Evolutionary conservation across 2,797 vertebrate genomes (phyloP).

Genomic region (Brachymystax lenok): DNA sequence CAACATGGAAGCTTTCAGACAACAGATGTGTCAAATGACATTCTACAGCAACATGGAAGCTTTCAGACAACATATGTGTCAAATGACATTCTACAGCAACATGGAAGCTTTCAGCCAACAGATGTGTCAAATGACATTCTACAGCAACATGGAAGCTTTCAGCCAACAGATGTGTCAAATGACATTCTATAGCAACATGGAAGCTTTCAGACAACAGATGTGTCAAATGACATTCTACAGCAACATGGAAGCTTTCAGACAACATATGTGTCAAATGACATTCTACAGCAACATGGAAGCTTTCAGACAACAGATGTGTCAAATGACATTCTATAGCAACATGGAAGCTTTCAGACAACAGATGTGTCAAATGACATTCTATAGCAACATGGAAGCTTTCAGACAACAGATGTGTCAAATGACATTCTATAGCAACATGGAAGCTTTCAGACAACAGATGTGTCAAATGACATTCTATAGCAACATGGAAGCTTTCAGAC

Average conservation of each 20-base stretch:
- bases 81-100: slow-evolving; percentile 67
- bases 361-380: too few relatives aligned
- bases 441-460: slow-evolving; percentile 17
- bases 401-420: too few relatives aligned
- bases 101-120: not conserved
- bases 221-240: too few relatives aligned
- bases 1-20: slow-evolving; percentile 5
- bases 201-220: too few relatives aligned
- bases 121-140: too few relatives aligned
- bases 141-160: too few relatives aligned
- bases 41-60: slow-evolving; percentile 52
- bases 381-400: slow-evolving; percentile 18
- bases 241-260: too few relatives aligned
- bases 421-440: slow-evolving; percentile 3
- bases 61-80: slow-evolving; percentile 34
- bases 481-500: slow-evolving; percentile 10
- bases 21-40: slow-evolving; percentile 59
- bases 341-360: too few relatives aligned
- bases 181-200: slow-evolving; percentile 63
- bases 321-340: slow-evolving; percentile 1
- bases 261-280: too few relatives aligned
- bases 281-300: slow-evolving; percentile 11
- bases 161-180: slow-evolving; percentile 45
- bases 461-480: slow-evolving; percentile 68
- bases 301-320: too few relatives aligned